A percentile compares a stretch with the other conserved stretches of the same genome.
Conservation (phyloP, 2,888 invertebrate genomes). For the Eristalinus sepulchralis region DNA sequence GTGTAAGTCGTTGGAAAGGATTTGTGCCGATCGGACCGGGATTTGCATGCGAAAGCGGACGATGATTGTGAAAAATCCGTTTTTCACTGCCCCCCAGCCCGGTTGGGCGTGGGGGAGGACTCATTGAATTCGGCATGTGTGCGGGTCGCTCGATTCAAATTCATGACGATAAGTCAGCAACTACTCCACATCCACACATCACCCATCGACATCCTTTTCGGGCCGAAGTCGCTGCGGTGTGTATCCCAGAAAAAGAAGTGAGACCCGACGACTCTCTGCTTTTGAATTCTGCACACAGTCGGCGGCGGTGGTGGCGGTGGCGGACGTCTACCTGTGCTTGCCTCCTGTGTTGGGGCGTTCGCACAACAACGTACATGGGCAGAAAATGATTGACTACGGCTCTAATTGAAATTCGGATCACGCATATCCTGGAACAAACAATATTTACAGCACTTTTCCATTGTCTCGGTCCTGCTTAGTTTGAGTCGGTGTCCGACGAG, state of each 20-base stretch:
- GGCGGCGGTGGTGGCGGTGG: neutral
- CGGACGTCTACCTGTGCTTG: slow-evolving; percentile 26
- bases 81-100: slow-evolving; percentile 6
- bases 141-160: slow-evolving; percentile 32
- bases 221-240: slow-evolving; percentile 33
- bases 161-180: slow-evolving; percentile 51
- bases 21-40: slow-evolving; percentile 57
- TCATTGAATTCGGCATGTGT: slow-evolving; percentile 8
- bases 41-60: slow-evolving; percentile 58
- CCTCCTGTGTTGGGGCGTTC: neutral
- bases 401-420: slow-evolving; percentile 71
- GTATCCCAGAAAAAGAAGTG: slow-evolving; percentile 14
- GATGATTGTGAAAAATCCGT: slow-evolving; percentile 51
- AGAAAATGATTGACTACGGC: slow-evolving; percentile 67
- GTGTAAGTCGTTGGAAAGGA: slow-evolving; percentile 54
- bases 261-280: slow-evolving; percentile 42
- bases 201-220: slow-evolving; percentile 51
- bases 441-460: slow-evolving; percentile 71
- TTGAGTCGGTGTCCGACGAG: neutral
- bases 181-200: slow-evolving; percentile 30
- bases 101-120: too few species aligned
- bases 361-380: slow-evolving; percentile 41
- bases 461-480: slow-evolving; percentile 44
- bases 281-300: slow-evolving; percentile 61
- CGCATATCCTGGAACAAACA: slow-evolving; percentile 71